Base-by-base conservation (phyloP, 1,140 invertebrate species). In the Rhyacophila brunnea region DNA sequence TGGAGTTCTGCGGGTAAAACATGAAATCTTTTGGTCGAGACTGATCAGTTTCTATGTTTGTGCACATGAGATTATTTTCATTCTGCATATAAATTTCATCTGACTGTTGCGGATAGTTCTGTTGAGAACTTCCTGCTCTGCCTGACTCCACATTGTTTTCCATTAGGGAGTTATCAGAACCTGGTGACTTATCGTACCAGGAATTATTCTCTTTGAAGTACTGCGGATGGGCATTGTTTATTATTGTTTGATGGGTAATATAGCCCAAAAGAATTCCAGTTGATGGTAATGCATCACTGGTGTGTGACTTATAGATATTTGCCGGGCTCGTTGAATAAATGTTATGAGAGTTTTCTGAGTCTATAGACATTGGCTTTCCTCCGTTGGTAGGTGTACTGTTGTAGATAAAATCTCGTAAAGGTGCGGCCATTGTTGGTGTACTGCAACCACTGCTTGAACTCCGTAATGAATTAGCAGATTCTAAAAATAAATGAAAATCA, bases 281-380 rank as follows among this genome's bases (percentile, higher is more conserved):
- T 4, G 40, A 52, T 0, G 54, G 60, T 17, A 57, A 17, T 28
- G 45, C 18, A 11, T 65, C 67, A 9, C 54, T 68, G 10, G 62
- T 58, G 17, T 50, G 45, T 15, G 48, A 47, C 60, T 60, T 38
- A 67, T 69, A n/a, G 55, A 68, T 35, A 74, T 72, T 1, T 67
- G n/a, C 28, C 23, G 6, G 34, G 17, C 7, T 42, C 17, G 23
- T 14, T 18, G 23, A 36, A 48, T 52, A 23, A 10, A 17, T 49
- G 42, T 42, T 15, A 23, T 36, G 50, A 35, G 2, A 13, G 19
- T 18, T 45, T 52, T 47, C 28, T 15, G 14, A 18, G 28, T 19
- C 23, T 51, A 54, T 10, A 49, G 28, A 35, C 36, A 57, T 36
- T n/a, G n/a, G n/a, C n/a, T n/a, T n/a, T 42, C 43, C 44, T 49